Evolutionary conservation across 2,888 invertebrate genomes (phyloP).

Genomic region (Xylota segnis): DNA sequence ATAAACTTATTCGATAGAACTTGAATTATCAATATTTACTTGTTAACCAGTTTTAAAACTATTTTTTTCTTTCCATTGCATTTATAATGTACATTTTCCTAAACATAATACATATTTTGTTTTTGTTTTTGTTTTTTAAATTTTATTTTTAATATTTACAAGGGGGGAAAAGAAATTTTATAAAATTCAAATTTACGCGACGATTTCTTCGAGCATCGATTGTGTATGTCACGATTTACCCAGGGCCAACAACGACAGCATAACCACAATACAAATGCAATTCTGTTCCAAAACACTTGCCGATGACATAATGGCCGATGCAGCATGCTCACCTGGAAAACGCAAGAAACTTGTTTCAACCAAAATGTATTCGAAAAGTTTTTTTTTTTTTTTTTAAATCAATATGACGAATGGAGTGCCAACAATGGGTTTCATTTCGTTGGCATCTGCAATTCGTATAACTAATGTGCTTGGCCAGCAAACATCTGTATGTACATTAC

Average conservation of each 20-base stretch:
- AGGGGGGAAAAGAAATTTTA: conserved; percentile 2
- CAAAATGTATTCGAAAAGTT: conserved; percentile 16
- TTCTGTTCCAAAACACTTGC: conserved; percentile 69
- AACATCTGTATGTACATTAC: conserved; percentile 67
- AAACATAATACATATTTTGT: conserved; percentile 38
- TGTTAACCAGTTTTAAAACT: conserved; percentile 68
- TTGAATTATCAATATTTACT: conserved; percentile 58
- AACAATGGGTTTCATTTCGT: conserved; percentile 49
- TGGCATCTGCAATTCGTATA: conserved; percentile 41
- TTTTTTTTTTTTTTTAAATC: conserved; percentile 25
- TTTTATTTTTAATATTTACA: conserved; percentile 56
- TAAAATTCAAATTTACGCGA: conserved; percentile 34
- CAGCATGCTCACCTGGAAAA: conserved; percentile 78
- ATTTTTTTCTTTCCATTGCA: conserved; percentile 31
- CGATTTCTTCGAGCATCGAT: conserved; percentile 14
- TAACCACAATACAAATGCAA: conserved; percentile 53
- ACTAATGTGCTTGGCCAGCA: conserved; percentile 53
- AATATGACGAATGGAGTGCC: conserved; percentile 36
- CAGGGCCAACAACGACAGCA: conserved; percentile 53
- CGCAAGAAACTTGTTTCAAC: neutral
- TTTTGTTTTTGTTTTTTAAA: conserved; percentile 27
- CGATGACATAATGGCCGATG: conserved; percentile 79
- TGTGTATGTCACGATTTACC: conserved; percentile 66
- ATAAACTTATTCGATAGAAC: conserved; percentile 64
- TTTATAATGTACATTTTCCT: conserved; percentile 68